A percentile compares a stretch with the other conserved stretches of the same genome.
Conservation (phyloP, 1,140 invertebrate species). For the Cyrtorhinus lividipennis region DNA sequence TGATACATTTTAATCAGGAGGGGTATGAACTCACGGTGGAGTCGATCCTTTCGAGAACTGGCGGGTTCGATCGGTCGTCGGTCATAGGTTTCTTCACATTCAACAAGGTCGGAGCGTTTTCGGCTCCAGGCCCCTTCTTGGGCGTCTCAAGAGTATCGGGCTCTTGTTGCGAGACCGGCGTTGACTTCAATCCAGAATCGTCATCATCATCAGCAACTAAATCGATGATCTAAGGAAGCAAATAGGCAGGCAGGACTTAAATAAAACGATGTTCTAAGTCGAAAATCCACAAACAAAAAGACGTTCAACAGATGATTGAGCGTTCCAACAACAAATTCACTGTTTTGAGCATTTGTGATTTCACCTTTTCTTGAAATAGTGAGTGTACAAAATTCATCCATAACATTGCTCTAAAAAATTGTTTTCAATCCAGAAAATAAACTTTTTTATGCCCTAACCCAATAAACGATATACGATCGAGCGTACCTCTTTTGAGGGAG, state of each 20-base stretch:
- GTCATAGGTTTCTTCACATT: background rate
- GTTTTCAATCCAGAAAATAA: too few species aligned
- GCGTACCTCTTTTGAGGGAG: too few species aligned
- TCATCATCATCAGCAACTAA: constrained; percentile 5
- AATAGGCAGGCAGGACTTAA: too few species aligned
- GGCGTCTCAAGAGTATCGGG: background rate
- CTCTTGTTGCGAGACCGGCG: background rate
- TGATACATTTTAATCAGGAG: too few species aligned
- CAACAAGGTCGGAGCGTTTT: background rate
- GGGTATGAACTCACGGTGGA: background rate
- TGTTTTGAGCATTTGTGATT: background rate
- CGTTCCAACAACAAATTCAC: background rate
- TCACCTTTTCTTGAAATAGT: too few species aligned
- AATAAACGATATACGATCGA: too few species aligned
- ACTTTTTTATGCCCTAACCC: too few species aligned
- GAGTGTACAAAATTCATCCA: too few species aligned
- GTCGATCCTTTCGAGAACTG: background rate
- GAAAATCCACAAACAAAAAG: too few species aligned
- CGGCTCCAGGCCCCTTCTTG: background rate
- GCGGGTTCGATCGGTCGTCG: background rate
- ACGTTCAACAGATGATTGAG: too few species aligned
- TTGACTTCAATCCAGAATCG: background rate
- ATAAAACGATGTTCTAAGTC: too few species aligned
- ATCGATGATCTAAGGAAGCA: background rate
- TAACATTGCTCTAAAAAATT: too few species aligned